Evolutionary conservation across 2,888 invertebrate species (phyloP).

Genomic region (Xanthorhoe designata): DNA sequence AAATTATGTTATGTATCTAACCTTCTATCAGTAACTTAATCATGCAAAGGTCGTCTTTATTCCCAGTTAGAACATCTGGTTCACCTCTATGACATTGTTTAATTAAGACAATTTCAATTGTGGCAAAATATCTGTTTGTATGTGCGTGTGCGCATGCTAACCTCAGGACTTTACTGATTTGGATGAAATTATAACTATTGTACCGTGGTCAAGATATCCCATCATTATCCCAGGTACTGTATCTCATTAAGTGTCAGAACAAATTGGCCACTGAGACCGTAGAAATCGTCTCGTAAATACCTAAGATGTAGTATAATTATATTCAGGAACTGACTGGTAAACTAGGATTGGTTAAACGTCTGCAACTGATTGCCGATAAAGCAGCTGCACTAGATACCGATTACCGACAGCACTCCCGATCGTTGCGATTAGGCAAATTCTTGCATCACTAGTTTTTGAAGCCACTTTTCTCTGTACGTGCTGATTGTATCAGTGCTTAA

Average conservation of each 20-base stretch:
- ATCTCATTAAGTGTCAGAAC: too few species aligned
- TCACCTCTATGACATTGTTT: background rate
- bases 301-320: background rate
- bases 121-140: too few species aligned
- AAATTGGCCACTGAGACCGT: too few species aligned
- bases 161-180: too few species aligned
- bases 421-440: slow-evolving; percentile 50
- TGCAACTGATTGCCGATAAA: slow-evolving; percentile 45
- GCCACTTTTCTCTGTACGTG: slow-evolving; percentile 42
- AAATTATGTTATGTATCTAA: background rate
- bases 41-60: too few species aligned
- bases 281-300: too few species aligned
- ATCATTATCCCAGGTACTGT: too few species aligned
- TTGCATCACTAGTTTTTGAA: slow-evolving; percentile 41
- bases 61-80: slow-evolving; percentile 1
- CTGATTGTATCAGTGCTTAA: slow-evolving; percentile 43
- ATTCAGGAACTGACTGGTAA: slow-evolving; percentile 29
- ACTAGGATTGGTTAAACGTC: slow-evolving; percentile 28
- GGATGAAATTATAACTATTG: too few species aligned
- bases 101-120: too few species aligned
- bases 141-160: too few species aligned
- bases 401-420: slow-evolving; percentile 59
- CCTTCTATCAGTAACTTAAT: background rate
- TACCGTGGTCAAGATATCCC: too few species aligned
- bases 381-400: slow-evolving; percentile 54